These are phyloP conservation scores for Lateolabrax maculatus DNA, from an alignment of 2,797 vertebrate genomes.

Conservation along the genomic window DNA sequence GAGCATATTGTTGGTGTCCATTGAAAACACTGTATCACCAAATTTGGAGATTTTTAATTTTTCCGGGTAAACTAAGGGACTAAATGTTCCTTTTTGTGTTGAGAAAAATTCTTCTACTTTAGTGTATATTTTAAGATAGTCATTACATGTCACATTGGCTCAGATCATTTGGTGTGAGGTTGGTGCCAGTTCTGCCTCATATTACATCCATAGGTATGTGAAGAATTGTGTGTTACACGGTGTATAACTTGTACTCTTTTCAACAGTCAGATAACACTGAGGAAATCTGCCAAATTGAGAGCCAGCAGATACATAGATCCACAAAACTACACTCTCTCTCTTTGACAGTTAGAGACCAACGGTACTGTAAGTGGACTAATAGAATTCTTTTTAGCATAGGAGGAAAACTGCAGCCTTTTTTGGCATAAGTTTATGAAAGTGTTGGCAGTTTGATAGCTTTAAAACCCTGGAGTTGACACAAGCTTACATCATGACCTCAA, in stretches of 20 bases:
- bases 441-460: conserved; percentile 45
- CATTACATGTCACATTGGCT: neutral
- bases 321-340: neutral
- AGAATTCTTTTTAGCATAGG: neutral
- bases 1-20: neutral
- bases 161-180: neutral
- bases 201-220: neutral
- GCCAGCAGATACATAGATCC: neutral
- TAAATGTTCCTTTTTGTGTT: neutral
- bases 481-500: conserved; percentile 40
- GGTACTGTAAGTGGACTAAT: neutral
- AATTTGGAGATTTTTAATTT: neutral
- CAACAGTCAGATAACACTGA: neutral
- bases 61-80: neutral
- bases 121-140: neutral
- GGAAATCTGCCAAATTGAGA: neutral
- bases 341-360: neutral
- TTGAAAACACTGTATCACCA: neutral
- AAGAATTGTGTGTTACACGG: neutral
- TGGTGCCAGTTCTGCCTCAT: neutral
- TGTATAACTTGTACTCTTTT: neutral
- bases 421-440: conserved; percentile 34
- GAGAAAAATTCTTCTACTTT: neutral
- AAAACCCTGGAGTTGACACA: conserved; percentile 33
- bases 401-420: conserved; percentile 34